phyloP scores from a whole-genome alignment of 2,888 invertebrate genomes.

The Yponomeuta malinellus region DNA sequence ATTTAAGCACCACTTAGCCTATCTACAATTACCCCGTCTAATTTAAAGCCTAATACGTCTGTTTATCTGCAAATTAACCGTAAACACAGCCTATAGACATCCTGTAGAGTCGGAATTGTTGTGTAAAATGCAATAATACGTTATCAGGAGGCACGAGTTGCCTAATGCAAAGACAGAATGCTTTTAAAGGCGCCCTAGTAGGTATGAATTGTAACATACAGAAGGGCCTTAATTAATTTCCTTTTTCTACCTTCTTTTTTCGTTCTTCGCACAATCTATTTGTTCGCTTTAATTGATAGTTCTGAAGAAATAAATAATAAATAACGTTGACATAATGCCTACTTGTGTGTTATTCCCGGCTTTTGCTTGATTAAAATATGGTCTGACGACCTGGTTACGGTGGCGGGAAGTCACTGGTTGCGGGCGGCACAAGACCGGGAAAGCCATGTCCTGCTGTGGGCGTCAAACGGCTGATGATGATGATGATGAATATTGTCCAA shows the following conservation, averaged over 20 bases:
- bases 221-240: neutral
- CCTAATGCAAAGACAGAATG: slow-evolving; percentile 1
- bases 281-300: no score
- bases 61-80: neutral
- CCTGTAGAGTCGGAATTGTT: neutral
- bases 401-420: no score
- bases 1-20: neutral
- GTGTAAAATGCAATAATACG: neutral
- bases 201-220: neutral
- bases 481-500: no score
- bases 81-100: neutral
- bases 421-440: no score
- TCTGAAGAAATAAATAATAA: no score
- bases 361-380: no score
- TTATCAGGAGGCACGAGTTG: slow-evolving; percentile 2
- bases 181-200: neutral
- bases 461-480: no score
- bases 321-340: no score
- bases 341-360: no score
- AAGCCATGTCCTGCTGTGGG: no score
- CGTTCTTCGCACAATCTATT: neutral
- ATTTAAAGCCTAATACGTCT: neutral
- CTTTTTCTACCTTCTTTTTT: neutral
- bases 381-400: no score
- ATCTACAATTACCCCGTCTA: neutral